A percentile compares a stretch with the other conserved stretches of the same genome.
phyloP scores from a whole-genome alignment of 1,140 invertebrate species.

The Sipha flava region DNA sequence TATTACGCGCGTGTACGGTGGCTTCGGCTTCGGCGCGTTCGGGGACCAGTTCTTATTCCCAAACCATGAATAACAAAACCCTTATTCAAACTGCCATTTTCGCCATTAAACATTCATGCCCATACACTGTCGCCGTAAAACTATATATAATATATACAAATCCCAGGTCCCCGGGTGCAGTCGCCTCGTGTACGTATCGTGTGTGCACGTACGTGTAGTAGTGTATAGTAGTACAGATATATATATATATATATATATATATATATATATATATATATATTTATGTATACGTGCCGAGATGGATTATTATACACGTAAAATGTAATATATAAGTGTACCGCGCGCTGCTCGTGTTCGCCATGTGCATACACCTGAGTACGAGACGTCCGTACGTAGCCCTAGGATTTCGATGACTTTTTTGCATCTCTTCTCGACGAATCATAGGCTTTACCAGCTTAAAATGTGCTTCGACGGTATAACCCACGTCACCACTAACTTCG shows the following conservation, averaged over 20 bases:
- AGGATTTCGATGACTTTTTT: too few species aligned
- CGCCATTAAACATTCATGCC: conserved; percentile 31
- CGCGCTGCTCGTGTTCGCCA: too few species aligned
- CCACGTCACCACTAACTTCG: too few species aligned
- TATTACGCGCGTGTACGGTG: neutral
- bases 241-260: neutral
- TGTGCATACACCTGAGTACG: too few species aligned
- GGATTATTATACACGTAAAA: too few species aligned
- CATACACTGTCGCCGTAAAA: conserved; percentile 23
- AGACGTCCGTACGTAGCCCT: too few species aligned
- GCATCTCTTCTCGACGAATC: too few species aligned
- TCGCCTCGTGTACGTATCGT: neutral
- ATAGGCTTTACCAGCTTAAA: too few species aligned
- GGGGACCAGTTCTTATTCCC: conserved; percentile 29
- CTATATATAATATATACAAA: conserved; percentile 20
- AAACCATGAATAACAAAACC: conserved; percentile 33
- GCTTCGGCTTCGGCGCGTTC: neutral
- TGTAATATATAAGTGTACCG: too few species aligned
- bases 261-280: too few species aligned
- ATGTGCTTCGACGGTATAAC: too few species aligned
- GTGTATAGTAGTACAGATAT: neutral
- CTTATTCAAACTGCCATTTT: conserved; percentile 32
- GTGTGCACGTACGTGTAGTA: neutral
- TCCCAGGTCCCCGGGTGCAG: neutral
- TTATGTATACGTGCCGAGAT: too few species aligned